These are phyloP conservation scores for Chinchilla lanigera DNA, from an alignment of 2,113 vertebrate genomes.

Conservation along the genomic window DNA sequence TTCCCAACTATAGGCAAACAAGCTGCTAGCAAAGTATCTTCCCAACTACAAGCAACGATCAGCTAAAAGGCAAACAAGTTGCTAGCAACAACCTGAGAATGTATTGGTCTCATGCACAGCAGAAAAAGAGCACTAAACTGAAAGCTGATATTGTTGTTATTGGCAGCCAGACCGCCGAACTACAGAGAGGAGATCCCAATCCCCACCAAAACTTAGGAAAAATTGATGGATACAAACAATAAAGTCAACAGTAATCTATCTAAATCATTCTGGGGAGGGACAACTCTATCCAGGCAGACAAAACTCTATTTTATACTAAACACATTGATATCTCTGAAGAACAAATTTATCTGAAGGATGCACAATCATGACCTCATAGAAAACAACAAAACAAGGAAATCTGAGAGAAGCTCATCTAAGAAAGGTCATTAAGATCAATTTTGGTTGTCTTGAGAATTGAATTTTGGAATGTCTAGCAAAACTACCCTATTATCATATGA, in stretches of 20 bases:
- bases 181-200: neutral
- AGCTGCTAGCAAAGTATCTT: neutral
- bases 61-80: too few relatives aligned
- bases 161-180: neutral
- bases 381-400: neutral
- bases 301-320: neutral
- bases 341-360: neutral
- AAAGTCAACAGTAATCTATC: neutral
- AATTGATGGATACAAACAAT: neutral
- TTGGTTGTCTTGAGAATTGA: neutral
- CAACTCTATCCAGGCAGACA: neutral
- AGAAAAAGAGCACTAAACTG: neutral
- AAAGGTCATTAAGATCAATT: neutral
- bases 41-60: too few relatives aligned
- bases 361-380: neutral
- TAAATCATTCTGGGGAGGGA: neutral
- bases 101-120: neutral
- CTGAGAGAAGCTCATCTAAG: neutral
- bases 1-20: neutral
- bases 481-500: neutral
- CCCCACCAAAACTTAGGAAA: neutral
- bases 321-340: neutral
- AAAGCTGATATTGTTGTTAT: neutral
- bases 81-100: neutral
- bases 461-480: neutral